Evolutionary conservation across 2,888 invertebrate genomes (phyloP).

Genomic region (Drosophila neutralis): DNA sequence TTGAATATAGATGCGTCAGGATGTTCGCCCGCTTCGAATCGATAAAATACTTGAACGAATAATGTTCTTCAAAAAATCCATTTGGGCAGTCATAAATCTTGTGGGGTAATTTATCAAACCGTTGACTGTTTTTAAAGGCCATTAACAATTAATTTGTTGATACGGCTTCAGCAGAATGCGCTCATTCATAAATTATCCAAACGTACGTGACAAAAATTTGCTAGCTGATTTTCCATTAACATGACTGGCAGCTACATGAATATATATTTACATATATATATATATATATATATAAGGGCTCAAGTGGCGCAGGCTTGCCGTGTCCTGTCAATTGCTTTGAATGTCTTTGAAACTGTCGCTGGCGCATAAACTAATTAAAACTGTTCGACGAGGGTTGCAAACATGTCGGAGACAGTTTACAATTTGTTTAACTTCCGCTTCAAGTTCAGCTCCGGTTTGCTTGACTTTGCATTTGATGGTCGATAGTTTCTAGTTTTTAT

Average conservation of each 20-base stretch:
- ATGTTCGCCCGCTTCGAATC: neutral
- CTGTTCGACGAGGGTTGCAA: conserved; percentile 11
- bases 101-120: conserved; percentile 36
- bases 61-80: neutral
- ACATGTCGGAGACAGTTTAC: conserved; percentile 22
- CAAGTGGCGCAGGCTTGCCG: conserved; percentile 18
- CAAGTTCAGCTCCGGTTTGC: neutral
- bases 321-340: conserved; percentile 57
- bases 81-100: conserved; percentile 28
- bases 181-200: conserved; percentile 59
- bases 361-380: conserved; percentile 64
- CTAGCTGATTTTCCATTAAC: conserved; percentile 46
- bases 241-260: conserved; percentile 5
- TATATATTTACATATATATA: neutral
- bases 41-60: neutral
- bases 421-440: conserved; percentile 24
- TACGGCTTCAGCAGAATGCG: conserved; percentile 37
- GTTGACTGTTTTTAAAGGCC: conserved; percentile 24
- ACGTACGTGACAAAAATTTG: conserved; percentile 64
- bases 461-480: conserved; percentile 15
- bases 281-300: neutral
- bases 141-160: conserved; percentile 57
- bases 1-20: neutral
- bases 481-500: conserved; percentile 2
- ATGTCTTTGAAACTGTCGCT: conserved; percentile 49